phyloP scores from a whole-genome alignment of 2,888 invertebrate genomes.

The Synanthedon formicaeformis region DNA sequence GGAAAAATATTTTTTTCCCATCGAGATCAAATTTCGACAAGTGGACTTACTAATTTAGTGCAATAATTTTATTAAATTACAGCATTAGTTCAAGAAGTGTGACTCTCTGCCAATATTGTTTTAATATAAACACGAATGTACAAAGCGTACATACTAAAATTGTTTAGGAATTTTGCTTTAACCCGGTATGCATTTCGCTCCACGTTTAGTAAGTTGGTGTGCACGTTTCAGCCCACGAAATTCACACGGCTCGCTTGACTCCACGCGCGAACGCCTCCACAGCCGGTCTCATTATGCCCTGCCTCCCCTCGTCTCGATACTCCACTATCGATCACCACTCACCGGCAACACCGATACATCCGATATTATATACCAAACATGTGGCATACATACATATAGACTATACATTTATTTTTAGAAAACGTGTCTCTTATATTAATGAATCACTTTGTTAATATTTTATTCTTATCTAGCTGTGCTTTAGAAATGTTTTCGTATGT shows the following conservation, averaged over 20 bases:
- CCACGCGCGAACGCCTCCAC: conserved; percentile 55
- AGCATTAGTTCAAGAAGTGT: too few species aligned
- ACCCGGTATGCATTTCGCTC: background rate
- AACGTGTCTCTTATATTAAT: background rate
- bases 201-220: conserved; percentile 9
- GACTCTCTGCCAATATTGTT: too few species aligned
- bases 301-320: conserved; percentile 27
- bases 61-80: too few species aligned
- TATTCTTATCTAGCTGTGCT: too few species aligned
- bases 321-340: conserved; percentile 41
- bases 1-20: too few species aligned
- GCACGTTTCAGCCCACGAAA: conserved; percentile 35
- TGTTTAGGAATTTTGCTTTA: background rate
- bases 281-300: conserved; percentile 50
- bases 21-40: too few species aligned
- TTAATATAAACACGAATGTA: too few species aligned
- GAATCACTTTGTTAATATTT: background rate
- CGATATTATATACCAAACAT: conserved; percentile 22
- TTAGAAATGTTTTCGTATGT: too few species aligned
- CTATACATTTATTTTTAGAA: background rate
- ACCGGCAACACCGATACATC: conserved; percentile 22
- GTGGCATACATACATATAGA: conserved; percentile 7
- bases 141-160: background rate
- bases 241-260: conserved; percentile 50
- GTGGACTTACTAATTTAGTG: too few species aligned